Percentiles rank a stretch among this genome's conserved stretches.
phyloP scores from a whole-genome alignment of 2,888 invertebrate species.

The Perizoma flavofasciatum region DNA sequence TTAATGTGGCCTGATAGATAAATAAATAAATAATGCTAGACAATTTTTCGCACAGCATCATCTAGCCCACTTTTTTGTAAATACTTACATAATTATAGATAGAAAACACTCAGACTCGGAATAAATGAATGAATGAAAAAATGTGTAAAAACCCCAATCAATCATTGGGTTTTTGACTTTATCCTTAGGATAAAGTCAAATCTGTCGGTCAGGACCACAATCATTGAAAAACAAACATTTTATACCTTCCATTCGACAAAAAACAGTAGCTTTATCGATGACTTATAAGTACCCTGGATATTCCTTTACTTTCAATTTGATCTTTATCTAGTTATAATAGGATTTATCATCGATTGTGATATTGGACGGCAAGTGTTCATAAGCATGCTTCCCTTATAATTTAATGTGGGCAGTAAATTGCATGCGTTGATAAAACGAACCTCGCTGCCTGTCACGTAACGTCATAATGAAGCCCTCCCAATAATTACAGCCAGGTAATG shows the following conservation, averaged over 20 bases:
- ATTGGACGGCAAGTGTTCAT: conserved; percentile 39
- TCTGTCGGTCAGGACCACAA: conserved; percentile 7
- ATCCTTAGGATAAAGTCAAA: too few species aligned
- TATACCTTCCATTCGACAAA: conserved; percentile 41
- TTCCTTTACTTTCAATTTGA: conserved; percentile 20
- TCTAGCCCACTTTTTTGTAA: too few species aligned
- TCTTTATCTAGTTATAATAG: conserved; percentile 41
- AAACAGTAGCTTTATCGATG: conserved; percentile 45
- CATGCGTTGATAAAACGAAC: conserved; percentile 56
- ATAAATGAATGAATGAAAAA: too few species aligned
- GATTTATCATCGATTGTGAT: conserved; percentile 27
- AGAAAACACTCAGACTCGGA: too few species aligned
- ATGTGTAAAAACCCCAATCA: too few species aligned
- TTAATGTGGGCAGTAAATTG: conserved; percentile 63
- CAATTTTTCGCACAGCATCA: too few species aligned
- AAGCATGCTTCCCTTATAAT: conserved; percentile 50
- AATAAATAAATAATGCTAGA: too few species aligned
- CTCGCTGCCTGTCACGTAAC: conserved; percentile 70
- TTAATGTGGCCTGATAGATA: too few species aligned
- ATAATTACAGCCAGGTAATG: conserved; percentile 71
- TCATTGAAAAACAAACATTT: conserved; percentile 49
- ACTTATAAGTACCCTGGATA: conserved; percentile 36
- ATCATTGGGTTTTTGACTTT: too few species aligned
- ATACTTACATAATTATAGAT: too few species aligned
- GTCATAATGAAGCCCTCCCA: conserved; percentile 70